These are phyloP conservation scores for Arctopsyche grandis DNA, from an alignment of 1,140 invertebrate genomes.

Conservation along the genomic window DNA sequence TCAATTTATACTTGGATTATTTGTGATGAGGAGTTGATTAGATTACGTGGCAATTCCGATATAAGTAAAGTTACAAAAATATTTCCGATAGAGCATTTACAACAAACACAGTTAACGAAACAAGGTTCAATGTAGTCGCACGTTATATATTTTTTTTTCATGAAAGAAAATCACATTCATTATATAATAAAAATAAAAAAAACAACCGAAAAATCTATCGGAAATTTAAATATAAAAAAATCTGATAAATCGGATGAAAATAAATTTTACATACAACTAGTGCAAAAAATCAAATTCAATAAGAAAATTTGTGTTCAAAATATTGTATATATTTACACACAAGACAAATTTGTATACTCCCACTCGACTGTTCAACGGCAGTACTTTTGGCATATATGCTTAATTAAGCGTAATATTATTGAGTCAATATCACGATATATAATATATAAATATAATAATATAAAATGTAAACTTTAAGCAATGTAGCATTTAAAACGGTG, in stretches of 20 bases:
- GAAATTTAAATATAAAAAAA: no score
- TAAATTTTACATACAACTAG: no score
- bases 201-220: no score
- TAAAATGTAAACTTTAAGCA: conserved; percentile 8
- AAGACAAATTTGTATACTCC: neutral
- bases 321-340: no score
- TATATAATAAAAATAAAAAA: no score
- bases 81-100: conserved; percentile 12
- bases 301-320: no score
- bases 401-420: conserved; percentile 24
- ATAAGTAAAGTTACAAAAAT: neutral
- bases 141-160: neutral
- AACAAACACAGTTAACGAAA: neutral
- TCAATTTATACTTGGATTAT: conserved; percentile 48
- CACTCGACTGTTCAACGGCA: conserved; percentile 8
- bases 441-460: no score
- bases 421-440: conserved; percentile 26
- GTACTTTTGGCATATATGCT: conserved; percentile 30
- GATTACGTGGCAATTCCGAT: neutral
- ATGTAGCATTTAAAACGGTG: conserved; percentile 22
- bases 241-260: no score
- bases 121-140: neutral
- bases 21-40: neutral
- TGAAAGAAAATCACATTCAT: no score
- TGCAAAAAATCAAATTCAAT: no score